These are phyloP conservation scores for Epinotia nisella DNA, from an alignment of 2,888 invertebrate genomes.

Conservation along the genomic window DNA sequence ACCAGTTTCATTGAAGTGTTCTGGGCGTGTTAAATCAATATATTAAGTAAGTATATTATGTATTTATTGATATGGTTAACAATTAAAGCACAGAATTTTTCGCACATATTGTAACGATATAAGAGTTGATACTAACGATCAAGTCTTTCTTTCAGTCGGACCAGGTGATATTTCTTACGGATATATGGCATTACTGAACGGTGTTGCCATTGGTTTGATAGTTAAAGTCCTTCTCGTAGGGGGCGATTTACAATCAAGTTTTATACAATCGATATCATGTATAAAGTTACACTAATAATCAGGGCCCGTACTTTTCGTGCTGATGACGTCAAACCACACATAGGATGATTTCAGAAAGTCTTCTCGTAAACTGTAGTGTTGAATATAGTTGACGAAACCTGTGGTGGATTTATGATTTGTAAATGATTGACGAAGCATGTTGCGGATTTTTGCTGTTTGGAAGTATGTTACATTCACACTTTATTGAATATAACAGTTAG, in stretches of 20 bases:
- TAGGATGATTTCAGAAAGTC: too few relatives aligned
- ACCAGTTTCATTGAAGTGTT: constrained; percentile 7
- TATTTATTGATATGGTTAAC: neutral
- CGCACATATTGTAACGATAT: constrained; percentile 35
- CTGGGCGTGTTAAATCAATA: constrained; percentile 18
- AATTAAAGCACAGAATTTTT: constrained; percentile 9
- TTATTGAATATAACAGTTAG: too few relatives aligned
- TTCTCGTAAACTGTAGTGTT: too few relatives aligned
- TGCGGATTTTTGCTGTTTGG: too few relatives aligned
- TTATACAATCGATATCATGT: too few relatives aligned
- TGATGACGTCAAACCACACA: too few relatives aligned
- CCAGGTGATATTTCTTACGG: constrained; percentile 60
- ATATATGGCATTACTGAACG: constrained; percentile 46
- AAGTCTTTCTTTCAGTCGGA: constrained; percentile 64
- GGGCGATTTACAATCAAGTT: neutral
- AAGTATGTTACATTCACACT: too few relatives aligned
- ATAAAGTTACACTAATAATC: too few relatives aligned
- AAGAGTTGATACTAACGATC: constrained; percentile 47
- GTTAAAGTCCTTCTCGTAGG: neutral
- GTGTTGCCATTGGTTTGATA: constrained; percentile 25
- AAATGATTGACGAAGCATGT: too few relatives aligned
- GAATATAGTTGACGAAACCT: too few relatives aligned
- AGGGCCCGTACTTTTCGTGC: too few relatives aligned
- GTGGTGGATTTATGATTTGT: too few relatives aligned
- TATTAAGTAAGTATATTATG: neutral